Percentiles rank a stretch among this genome's conserved stretches.
Conservation (phyloP, 1,140 invertebrate species). For the Ceratina calcarata region DNA sequence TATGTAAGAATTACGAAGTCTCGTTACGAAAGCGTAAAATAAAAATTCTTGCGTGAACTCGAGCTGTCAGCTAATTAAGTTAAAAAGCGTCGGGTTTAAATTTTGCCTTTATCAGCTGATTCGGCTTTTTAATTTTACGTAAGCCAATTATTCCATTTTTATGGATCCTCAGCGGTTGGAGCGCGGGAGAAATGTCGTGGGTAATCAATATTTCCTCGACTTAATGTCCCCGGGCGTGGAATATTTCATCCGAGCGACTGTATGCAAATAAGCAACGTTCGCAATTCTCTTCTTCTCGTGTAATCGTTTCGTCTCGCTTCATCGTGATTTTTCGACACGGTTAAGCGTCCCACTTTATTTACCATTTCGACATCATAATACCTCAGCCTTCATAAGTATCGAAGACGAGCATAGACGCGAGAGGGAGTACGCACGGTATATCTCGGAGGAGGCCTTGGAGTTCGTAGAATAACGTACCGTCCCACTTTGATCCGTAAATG, state of each 20-base stretch:
- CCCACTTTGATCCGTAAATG: constrained; percentile 10
- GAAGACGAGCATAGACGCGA: background rate
- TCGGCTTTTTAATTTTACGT: background rate
- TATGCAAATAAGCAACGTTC: constrained; percentile 30
- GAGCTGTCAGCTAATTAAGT: background rate
- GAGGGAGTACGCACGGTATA: background rate
- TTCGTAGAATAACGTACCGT: constrained; percentile 1
- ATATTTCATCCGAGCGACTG: constrained; percentile 11
- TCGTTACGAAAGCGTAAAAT: background rate
- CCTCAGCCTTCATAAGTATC: background rate
- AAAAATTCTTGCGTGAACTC: background rate
- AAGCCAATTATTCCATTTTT: background rate
- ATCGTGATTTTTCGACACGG: constrained; percentile 29
- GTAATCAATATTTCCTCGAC: background rate
- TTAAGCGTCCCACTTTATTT: constrained; percentile 35
- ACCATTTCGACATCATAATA: constrained; percentile 30
- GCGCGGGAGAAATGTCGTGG: background rate
- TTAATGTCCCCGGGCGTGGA: background rate
- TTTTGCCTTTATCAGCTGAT: background rate
- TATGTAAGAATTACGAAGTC: too few species aligned
- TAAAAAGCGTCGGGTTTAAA: background rate
- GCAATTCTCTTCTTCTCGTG: constrained; percentile 22
- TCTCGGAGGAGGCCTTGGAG: background rate
- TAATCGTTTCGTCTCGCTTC: constrained; percentile 30
- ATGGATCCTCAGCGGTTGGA: background rate